phyloP scores from a whole-genome alignment of 2,888 invertebrate species.

The Leptopilina syphax region DNA sequence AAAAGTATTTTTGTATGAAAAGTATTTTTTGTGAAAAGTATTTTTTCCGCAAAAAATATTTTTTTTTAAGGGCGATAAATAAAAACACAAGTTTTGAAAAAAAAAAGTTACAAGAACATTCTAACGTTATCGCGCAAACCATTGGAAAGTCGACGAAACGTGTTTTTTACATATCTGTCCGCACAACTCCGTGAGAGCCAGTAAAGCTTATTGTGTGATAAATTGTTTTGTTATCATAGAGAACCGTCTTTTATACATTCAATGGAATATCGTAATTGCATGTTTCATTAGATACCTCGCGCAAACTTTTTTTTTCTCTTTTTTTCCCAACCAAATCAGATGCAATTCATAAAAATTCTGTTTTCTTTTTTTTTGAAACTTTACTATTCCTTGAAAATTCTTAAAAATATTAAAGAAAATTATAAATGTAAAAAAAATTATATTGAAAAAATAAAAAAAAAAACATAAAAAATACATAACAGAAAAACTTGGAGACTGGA shows the following conservation, averaged over 20 bases:
- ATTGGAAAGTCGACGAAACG: conserved; percentile 53
- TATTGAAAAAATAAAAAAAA: not conserved
- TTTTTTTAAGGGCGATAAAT: not conserved
- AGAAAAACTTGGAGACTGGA: not conserved
- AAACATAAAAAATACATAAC: not conserved
- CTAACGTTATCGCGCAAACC: conserved; percentile 42
- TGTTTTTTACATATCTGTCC: conserved; percentile 53
- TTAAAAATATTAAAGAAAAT: too few species aligned
- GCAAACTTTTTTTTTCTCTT: not conserved
- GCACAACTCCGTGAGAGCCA: conserved; percentile 54
- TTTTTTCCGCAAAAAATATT: not conserved
- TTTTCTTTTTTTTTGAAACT: too few species aligned
- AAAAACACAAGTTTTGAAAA: conserved; percentile 23
- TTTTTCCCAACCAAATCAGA: not conserved
- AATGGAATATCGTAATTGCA: not conserved
- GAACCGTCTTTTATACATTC: conserved; percentile 43
- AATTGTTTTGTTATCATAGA: conserved; percentile 49
- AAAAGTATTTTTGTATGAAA: too few species aligned
- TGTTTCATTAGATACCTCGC: conserved; percentile 18
- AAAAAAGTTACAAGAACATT: conserved; percentile 20
- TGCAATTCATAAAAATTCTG: not conserved
- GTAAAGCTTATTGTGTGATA: conserved; percentile 55
- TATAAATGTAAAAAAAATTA: not conserved
- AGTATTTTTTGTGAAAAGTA: not conserved
- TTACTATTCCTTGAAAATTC: too few species aligned